A percentile compares a stretch with the other conserved stretches of the same genome.
Evolutionary conservation across 1,140 invertebrate genomes (phyloP).

Genomic region (Hyles vespertilio): DNA sequence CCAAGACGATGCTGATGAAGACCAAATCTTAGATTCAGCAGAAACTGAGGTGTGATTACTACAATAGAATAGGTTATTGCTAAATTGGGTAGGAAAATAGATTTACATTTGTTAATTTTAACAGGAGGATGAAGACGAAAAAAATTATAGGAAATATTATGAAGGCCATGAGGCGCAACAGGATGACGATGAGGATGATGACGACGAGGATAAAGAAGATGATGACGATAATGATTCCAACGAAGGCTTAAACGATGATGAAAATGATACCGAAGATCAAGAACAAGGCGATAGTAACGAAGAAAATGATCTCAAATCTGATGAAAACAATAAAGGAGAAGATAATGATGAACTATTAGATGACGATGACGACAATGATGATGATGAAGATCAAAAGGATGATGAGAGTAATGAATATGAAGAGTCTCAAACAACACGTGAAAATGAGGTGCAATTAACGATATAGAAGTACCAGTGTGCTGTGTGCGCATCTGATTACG

Average conservation of each 20-base stretch:
- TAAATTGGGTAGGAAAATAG: constrained; percentile 1
- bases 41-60: constrained; percentile 22
- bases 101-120: constrained; percentile 1
- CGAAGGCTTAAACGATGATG: constrained; percentile 35
- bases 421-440: constrained; percentile 6
- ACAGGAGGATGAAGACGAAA: constrained; percentile 14
- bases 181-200: constrained; percentile 44
- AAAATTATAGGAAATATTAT: constrained; percentile 18
- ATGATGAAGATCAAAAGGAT: constrained; percentile 17
- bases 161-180: constrained; percentile 13
- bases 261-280: constrained; percentile 22
- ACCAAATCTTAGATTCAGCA: constrained; percentile 9
- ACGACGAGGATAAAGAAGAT: constrained; percentile 34
- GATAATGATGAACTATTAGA: constrained; percentile 23
- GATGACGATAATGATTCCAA: constrained; percentile 38
- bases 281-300: constrained; percentile 31
- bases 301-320: constrained; percentile 36
- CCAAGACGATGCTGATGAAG: constrained; percentile 33
- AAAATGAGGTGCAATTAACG: constrained; percentile 27
- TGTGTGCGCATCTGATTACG: constrained; percentile 14
- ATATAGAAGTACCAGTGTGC: constrained; percentile 15
- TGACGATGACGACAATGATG: constrained; percentile 25
- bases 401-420: constrained; percentile 14
- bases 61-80: background rate
- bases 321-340: constrained; percentile 29